Conservation (phyloP, 2,797 vertebrate species). For the Arnoldichthys spilopterus region DNA sequence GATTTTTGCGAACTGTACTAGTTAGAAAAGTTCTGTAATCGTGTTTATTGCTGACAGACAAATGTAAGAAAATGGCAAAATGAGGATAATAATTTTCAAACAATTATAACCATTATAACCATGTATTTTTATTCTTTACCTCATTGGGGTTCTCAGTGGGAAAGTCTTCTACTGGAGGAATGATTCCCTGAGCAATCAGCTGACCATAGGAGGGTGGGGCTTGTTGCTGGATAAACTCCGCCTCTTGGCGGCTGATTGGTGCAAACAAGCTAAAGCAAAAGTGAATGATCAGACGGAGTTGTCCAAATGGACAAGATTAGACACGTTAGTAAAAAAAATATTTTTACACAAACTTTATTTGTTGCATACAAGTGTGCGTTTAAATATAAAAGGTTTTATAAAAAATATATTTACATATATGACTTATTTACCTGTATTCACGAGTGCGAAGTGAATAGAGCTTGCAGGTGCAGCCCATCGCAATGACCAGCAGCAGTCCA, state of each 20-base stretch:
- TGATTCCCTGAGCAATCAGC: conserved; percentile 90
- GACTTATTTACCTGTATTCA: conserved; percentile 84
- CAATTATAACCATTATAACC: no score
- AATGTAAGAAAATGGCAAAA: not conserved
- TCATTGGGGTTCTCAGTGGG: conserved; percentile 90
- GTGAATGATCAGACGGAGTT: not conserved
- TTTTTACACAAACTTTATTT: no score
- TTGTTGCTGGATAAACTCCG: conserved; percentile 89
- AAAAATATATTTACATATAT: not conserved
- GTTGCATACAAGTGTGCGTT: not conserved
- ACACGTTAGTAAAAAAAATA: not conserved
- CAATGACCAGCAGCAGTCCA: conserved; percentile 89
- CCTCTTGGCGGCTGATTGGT: conserved; percentile 87
- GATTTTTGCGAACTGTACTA: not conserved
- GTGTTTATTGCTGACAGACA: not conserved
- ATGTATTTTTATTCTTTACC: conserved; percentile 68
- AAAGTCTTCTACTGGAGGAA: conserved; percentile 92
- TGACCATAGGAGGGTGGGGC: conserved; percentile 93
- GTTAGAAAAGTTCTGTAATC: not conserved
- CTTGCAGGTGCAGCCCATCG: conserved; percentile 92
- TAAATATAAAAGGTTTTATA: no score
- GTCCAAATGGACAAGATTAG: not conserved
- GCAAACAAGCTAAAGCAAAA: conserved; percentile 82
- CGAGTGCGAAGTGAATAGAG: conserved; percentile 89
- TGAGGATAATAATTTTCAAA: not conserved